phyloP scores from a whole-genome alignment of 37 sponge, comb jelly and placozoan genomes.

The Ephydatia muelleri region DNA sequence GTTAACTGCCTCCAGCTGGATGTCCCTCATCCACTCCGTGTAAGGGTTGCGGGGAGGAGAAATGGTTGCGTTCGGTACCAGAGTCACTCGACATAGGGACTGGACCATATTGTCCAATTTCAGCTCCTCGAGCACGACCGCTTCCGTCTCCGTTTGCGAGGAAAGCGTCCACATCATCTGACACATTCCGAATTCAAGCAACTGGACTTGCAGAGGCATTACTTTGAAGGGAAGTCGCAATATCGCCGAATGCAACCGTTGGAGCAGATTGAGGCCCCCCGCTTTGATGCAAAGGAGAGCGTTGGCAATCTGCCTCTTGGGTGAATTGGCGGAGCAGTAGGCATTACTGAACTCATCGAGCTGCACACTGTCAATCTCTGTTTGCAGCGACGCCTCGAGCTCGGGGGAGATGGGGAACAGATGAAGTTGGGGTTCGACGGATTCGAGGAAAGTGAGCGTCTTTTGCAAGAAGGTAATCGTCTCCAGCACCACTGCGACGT shows the following conservation, averaged over 20 bases:
- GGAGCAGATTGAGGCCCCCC: constrained; percentile 9
- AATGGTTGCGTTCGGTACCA: no score
- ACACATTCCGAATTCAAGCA: neutral
- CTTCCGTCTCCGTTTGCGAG: no score
- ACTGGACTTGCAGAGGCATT: constrained; percentile 13
- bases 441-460: constrained; percentile 7
- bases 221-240: constrained; percentile 9
- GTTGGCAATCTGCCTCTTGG: constrained; percentile 1
- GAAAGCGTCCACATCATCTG: no score
- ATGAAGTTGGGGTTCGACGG: neutral
- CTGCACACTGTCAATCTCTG: neutral
- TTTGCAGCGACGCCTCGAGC: no score
- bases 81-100: no score
- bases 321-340: neutral
- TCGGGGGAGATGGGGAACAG: no score
- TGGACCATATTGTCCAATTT: no score
- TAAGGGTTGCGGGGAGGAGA: no score
- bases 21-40: no score
- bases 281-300: constrained; percentile 17
- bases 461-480: neutral
- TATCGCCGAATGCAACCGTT: constrained; percentile 3
- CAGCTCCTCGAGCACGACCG: no score
- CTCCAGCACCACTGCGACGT: constrained; percentile 8
- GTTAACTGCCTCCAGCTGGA: no score
- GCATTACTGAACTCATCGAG: constrained; percentile 1